Evolutionary conservation across 2,797 vertebrate species (phyloP).

Genomic region (Argentina silus): DNA sequence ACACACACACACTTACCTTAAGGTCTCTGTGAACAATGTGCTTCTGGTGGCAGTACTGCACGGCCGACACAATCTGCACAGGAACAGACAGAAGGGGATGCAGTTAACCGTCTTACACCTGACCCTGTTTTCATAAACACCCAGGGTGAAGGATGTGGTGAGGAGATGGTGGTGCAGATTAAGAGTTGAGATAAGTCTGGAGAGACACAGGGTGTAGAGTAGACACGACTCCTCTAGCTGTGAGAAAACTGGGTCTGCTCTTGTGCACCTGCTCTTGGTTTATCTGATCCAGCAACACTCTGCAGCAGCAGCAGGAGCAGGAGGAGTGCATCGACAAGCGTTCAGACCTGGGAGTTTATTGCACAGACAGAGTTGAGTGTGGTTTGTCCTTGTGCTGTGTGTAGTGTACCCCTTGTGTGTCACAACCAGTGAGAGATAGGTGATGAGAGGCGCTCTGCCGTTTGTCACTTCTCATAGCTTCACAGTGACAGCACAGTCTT

Average conservation of each 20-base stretch:
- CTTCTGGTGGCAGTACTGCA: slow-evolving; percentile 99
- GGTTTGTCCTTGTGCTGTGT: not conserved
- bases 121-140: slow-evolving; percentile 23
- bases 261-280: not conserved
- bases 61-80: slow-evolving; percentile 93
- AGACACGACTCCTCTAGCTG: slow-evolving; percentile 14
- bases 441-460: slow-evolving; percentile 13
- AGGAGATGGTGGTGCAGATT: slow-evolving; percentile 46
- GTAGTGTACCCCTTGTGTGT: not conserved
- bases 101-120: slow-evolving; percentile 13
- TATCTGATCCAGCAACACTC: not conserved
- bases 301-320: not conserved
- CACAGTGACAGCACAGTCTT: not conserved
- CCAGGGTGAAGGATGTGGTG: slow-evolving; percentile 53
- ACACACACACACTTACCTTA: slow-evolving; percentile 79
- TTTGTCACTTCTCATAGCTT: slow-evolving; percentile 24
- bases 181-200: slow-evolving; percentile 32
- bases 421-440: slow-evolving; percentile 11
- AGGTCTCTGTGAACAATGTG: slow-evolving; percentile 97
- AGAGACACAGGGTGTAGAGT: slow-evolving; percentile 23
- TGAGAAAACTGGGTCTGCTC: slow-evolving; percentile 26
- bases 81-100: slow-evolving; percentile 39
- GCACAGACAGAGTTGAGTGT: not conserved
- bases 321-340: too few relatives aligned
- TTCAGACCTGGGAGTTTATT: not conserved